These are phyloP conservation scores for Coregonus clupeaformis DNA, from an alignment of 2,113 vertebrate species.

Conservation along the genomic window DNA sequence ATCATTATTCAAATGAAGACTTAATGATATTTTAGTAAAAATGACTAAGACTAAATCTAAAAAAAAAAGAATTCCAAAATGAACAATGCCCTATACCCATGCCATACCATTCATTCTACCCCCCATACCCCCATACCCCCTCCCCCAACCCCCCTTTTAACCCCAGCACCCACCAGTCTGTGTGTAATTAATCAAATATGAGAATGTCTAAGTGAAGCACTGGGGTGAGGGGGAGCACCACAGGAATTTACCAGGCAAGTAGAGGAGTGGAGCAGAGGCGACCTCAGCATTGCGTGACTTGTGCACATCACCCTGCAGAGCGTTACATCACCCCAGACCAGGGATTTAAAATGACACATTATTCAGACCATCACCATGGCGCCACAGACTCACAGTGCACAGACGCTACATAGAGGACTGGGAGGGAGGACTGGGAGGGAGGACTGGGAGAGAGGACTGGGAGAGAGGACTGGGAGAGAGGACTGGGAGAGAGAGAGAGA, in stretches of 20 bases:
- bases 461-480: too few relatives aligned
- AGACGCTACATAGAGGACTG: background rate
- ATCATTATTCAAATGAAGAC: too few relatives aligned
- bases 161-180: background rate
- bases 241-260: background rate
- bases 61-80: too few relatives aligned
- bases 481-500: too few relatives aligned
- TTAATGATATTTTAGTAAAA: too few relatives aligned
- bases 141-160: background rate
- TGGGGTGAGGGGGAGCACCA: constrained; percentile 25
- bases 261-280: background rate
- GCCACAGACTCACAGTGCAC: background rate
- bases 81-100: too few relatives aligned
- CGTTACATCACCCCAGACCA: background rate
- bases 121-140: background rate
- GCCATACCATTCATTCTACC: too few relatives aligned
- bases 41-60: too few relatives aligned
- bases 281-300: background rate
- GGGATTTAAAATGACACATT: constrained; percentile 1
- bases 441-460: too few relatives aligned
- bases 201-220: constrained; percentile 3
- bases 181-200: constrained; percentile 15
- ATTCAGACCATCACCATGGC: background rate
- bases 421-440: too few relatives aligned
- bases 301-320: background rate